Evolutionary conservation across 2,113 vertebrate species (phyloP).

Genomic region (Oceanites oceanicus): DNA sequence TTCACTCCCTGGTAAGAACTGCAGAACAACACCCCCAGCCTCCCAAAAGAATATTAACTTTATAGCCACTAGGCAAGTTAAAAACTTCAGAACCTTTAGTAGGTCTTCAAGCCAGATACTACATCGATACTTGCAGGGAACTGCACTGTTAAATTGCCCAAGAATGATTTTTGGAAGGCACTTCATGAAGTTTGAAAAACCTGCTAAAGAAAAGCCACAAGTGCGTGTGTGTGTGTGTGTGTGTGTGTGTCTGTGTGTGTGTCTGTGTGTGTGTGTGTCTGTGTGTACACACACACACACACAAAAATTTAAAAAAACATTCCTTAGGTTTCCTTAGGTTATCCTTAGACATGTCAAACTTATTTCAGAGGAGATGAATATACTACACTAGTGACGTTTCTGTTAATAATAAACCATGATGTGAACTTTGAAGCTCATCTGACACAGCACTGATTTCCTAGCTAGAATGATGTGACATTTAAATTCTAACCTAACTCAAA

Average conservation of each 20-base stretch:
- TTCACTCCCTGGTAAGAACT: background rate
- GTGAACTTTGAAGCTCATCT: background rate
- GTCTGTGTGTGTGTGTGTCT: no score
- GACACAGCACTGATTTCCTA: background rate
- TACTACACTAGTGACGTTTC: background rate
- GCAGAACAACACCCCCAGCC: background rate
- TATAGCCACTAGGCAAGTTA: background rate
- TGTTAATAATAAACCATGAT: background rate
- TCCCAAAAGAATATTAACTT: background rate
- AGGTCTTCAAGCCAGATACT: background rate
- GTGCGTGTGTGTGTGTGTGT: fast-evolving
- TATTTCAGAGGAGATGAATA: background rate
- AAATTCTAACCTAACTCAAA: background rate
- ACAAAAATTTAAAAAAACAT: background rate
- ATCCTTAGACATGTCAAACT: background rate
- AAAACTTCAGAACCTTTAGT: background rate
- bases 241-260: fast-evolving
- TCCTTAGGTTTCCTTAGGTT: background rate
- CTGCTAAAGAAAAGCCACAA: background rate
- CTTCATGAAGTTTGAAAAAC: background rate
- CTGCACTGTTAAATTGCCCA: background rate
- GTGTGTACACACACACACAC: fast-evolving
- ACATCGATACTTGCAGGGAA: background rate
- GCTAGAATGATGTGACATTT: background rate
- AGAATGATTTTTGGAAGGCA: background rate